phyloP scores from a whole-genome alignment of 35 echinoderm and acorn worm species.

The Hemicentrotus pulcherrimus region DNA sequence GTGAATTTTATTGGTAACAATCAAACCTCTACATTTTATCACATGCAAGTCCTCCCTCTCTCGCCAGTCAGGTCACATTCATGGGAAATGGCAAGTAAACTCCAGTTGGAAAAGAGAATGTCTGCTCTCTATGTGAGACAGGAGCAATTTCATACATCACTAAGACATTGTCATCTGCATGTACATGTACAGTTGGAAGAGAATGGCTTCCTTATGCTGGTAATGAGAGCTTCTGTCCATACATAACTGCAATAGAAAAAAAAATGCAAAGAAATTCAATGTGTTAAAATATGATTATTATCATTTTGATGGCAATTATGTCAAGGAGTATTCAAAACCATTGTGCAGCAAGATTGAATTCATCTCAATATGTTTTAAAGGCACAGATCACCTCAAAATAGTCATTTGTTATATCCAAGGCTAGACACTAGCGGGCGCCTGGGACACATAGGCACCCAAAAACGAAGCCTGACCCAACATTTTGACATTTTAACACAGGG shows the following conservation, averaged over 20 bases:
- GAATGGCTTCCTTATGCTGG: constrained; percentile 66
- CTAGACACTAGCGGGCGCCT: too few species aligned
- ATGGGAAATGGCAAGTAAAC: background rate
- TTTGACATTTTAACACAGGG: too few species aligned
- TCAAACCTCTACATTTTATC: background rate
- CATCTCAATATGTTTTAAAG: too few species aligned
- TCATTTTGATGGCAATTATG: background rate
- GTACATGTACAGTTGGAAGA: background rate
- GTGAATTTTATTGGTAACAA: background rate
- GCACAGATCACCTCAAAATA: too few species aligned
- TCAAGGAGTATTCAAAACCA: background rate
- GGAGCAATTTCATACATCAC: background rate
- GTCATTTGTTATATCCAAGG: too few species aligned
- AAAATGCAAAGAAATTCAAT: background rate
- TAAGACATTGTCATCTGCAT: background rate
- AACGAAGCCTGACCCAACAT: too few species aligned
- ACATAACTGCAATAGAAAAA: constrained; percentile 71
- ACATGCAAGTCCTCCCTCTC: background rate
- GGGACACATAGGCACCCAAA: too few species aligned
- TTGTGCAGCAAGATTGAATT: background rate
- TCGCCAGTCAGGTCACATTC: background rate
- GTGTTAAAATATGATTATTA: too few species aligned
- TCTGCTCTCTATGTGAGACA: constrained; percentile 15
- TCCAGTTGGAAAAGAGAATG: background rate
- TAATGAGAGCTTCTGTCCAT: constrained; percentile 88